These are phyloP conservation scores for Nesometra sesokonis DNA, from an alignment of 35 echinoderm and acorn worm species.

Conservation along the genomic window DNA sequence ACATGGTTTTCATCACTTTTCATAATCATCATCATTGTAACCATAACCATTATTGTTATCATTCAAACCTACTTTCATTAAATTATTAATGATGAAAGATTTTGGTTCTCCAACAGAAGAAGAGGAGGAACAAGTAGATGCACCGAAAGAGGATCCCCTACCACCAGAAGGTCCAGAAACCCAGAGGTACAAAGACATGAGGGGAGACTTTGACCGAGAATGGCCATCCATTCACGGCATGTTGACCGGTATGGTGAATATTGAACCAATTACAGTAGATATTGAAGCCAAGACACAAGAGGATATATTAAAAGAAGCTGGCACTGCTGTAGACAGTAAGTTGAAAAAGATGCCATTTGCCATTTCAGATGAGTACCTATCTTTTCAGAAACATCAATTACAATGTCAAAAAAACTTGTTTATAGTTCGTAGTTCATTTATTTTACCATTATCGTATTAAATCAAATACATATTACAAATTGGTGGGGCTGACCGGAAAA, in stretches of 20 bases:
- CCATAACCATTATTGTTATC: too few species aligned
- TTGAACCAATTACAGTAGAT: constrained; percentile 66
- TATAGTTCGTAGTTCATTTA: too few species aligned
- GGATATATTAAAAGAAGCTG: constrained; percentile 45
- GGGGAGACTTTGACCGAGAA: constrained; percentile 80
- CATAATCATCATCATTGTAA: too few species aligned
- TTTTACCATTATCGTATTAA: too few species aligned
- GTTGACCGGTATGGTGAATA: constrained; percentile 60
- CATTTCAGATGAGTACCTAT: neutral
- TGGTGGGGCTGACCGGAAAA: too few species aligned
- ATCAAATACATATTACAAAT: too few species aligned
- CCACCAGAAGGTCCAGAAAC: constrained; percentile 95
- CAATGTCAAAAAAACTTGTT: too few species aligned
- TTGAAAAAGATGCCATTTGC: too few species aligned
- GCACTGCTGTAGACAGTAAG: constrained; percentile 70
- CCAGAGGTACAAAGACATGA: constrained; percentile 58
- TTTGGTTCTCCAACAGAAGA: constrained; percentile 16
- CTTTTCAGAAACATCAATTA: neutral
- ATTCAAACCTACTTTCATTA: too few species aligned
- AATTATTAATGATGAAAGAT: neutral
- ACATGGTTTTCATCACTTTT: too few species aligned
- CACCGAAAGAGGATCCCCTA: constrained; percentile 47
- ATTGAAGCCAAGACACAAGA: constrained; percentile 47
- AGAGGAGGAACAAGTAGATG: neutral
- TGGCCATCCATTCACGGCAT: constrained; percentile 80